Percentiles rank a stretch among this genome's conserved stretches.
Conservation (phyloP, 2,888 invertebrate species). For the Dryococelus australis region DNA sequence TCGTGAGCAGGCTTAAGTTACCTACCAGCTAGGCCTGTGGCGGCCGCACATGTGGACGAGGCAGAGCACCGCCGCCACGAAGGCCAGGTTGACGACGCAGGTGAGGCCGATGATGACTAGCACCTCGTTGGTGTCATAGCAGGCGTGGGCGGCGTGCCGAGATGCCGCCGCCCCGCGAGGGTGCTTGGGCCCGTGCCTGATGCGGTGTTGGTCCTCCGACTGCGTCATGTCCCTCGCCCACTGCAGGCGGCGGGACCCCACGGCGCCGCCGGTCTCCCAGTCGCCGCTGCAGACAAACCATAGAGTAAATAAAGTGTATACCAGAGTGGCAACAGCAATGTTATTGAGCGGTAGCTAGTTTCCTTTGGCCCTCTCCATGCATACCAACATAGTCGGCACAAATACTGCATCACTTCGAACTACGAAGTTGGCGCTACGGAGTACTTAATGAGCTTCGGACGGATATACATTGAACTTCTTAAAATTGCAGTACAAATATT, state of each 20-base stretch:
- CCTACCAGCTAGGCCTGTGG: not conserved
- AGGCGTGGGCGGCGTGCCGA: not conserved
- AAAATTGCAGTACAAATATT: too few relatives aligned
- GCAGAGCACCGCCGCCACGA: not conserved
- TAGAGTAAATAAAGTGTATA: too few relatives aligned
- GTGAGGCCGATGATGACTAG: not conserved
- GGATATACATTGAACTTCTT: too few relatives aligned
- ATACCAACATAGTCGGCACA: too few relatives aligned
- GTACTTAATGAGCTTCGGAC: too few relatives aligned
- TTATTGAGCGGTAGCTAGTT: too few relatives aligned
- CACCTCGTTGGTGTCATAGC: not conserved
- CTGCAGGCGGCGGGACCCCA: not conserved
- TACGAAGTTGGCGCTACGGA: too few relatives aligned
- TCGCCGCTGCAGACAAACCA: not conserved
- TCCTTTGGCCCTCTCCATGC: too few relatives aligned
- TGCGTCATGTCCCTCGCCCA: not conserved
- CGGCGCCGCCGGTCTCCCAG: not conserved
- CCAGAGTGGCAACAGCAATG: too few relatives aligned
- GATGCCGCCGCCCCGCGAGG: too few relatives aligned
- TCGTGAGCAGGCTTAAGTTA: too few relatives aligned
- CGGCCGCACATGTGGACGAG: not conserved
- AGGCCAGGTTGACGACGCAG: conserved; percentile 10
- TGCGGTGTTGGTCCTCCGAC: not conserved
- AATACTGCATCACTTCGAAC: too few relatives aligned
- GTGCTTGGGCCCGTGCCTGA: not conserved